These are phyloP conservation scores for Chaetorhynchus papuensis DNA, from an alignment of 2,113 vertebrate species.

Conservation along the genomic window DNA sequence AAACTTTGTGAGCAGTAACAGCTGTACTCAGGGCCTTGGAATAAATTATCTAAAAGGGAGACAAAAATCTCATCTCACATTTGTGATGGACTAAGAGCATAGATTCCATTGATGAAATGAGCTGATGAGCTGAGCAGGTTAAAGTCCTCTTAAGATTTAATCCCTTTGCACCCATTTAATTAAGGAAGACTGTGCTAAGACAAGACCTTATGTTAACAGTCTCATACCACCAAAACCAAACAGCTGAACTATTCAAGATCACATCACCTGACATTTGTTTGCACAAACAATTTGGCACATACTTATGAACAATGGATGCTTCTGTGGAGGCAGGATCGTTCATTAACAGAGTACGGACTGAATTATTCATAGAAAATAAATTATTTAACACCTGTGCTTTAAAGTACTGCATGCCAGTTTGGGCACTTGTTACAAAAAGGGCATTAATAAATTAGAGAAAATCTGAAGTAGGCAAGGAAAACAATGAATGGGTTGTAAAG, in stretches of 20 bases:
- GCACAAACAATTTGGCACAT: background rate
- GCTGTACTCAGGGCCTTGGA: background rate
- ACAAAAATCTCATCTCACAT: background rate
- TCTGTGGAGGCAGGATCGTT: background rate
- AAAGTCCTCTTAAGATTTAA: background rate
- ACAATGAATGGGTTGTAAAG: background rate
- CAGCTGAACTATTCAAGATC: background rate
- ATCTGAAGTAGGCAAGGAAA: background rate
- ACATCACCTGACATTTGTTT: background rate
- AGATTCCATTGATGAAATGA: background rate
- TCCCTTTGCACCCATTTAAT: background rate
- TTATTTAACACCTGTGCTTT: conserved; percentile 33
- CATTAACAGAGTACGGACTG: background rate
- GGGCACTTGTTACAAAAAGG: conserved; percentile 23
- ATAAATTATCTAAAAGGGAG: background rate
- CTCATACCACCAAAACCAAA: background rate
- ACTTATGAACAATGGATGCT: background rate
- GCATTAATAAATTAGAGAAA: conserved; percentile 30
- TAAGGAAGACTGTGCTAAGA: background rate
- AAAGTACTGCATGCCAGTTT: background rate
- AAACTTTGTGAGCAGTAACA: background rate
- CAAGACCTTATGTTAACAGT: background rate
- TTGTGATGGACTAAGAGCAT: background rate
- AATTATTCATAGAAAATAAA: conserved; percentile 56
- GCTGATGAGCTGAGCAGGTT: background rate